These are phyloP conservation scores for Cynaeus angustus DNA, from an alignment of 2,888 invertebrate species.

Conservation along the genomic window DNA sequence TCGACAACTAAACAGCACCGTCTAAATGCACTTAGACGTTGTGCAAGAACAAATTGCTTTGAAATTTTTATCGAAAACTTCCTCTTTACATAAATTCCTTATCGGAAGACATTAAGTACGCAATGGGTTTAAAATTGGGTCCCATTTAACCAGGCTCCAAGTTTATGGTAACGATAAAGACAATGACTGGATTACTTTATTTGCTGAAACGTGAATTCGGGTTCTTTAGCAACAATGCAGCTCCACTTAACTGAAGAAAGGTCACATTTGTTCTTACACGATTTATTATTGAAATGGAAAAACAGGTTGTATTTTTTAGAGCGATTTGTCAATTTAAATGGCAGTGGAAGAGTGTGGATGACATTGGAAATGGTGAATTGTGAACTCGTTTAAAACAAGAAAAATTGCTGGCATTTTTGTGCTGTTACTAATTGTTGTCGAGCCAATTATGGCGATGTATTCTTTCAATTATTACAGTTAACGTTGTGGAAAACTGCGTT, in stretches of 20 bases:
- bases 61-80: neutral
- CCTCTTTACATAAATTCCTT: constrained; percentile 1
- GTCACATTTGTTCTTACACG: constrained; percentile 21
- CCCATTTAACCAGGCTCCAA: neutral
- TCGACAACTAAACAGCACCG: neutral
- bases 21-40: neutral
- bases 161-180: neutral
- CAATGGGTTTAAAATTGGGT: neutral
- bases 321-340: constrained; percentile 34
- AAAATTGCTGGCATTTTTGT: constrained; percentile 5
- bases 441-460: neutral
- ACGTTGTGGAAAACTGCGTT: neutral
- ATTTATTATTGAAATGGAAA: constrained; percentile 21
- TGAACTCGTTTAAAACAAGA: constrained; percentile 6
- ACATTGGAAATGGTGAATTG: constrained; percentile 21
- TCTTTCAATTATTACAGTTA: neutral
- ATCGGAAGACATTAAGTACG: neutral
- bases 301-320: constrained; percentile 24
- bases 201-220: neutral
- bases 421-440: neutral
- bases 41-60: constrained; percentile 1
- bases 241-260: constrained; percentile 8
- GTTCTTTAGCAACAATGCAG: constrained; percentile 20
- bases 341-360: constrained; percentile 20
- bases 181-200: constrained; percentile 2